Base-by-base conservation (phyloP, 2,113 vertebrate species). In the Alectura lathami region DNA sequence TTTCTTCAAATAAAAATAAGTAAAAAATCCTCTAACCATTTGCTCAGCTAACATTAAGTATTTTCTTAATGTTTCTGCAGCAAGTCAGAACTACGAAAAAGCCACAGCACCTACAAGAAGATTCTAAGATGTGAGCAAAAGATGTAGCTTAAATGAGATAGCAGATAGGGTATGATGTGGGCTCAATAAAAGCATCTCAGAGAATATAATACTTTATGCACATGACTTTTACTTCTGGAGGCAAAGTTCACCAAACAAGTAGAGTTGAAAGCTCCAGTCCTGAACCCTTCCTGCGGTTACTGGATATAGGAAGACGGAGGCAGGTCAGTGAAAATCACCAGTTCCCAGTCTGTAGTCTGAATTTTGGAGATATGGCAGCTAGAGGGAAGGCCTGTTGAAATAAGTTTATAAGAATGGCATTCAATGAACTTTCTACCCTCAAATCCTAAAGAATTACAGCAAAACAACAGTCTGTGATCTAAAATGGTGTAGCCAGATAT, bases 201-300 rank as follows among this genome's bases (percentile, higher is more conserved):
- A 78, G 34, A 85, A 77, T 69, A 20, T 94, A 11, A 18, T 76
- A 45, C 95, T 96, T 93, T 95, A 60, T 67, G 36, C 22, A 3
- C 67, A 60, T 27, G 57, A 29, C 88, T 94, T 93, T 66, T 56
- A 79, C 14, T 79, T 89, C 38, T 80, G n/a, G 66, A 63, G 6
- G 6, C 72, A 73, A 69, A 75, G 51, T 29, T 45, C 51, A 88
- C 27, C 53, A 77, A 63, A 12, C 26, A 88, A 66, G 27, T 13
- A n/a, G 36, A 42, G 48, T 82, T 74, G 68, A 94, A 53, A 81
- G 32, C 9, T 69, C 45, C 51, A 26, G 15, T 69, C 26, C 29
- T 86, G 30, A 67, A 42, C 32, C 74, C 34, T 72, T 62, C 5
- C 8, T 48, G 20, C 20, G 51, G 17, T 47, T 74, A 47, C 27